Conservation (phyloP, 1,140 invertebrate genomes). For the Philopotamus ludificatus region DNA sequence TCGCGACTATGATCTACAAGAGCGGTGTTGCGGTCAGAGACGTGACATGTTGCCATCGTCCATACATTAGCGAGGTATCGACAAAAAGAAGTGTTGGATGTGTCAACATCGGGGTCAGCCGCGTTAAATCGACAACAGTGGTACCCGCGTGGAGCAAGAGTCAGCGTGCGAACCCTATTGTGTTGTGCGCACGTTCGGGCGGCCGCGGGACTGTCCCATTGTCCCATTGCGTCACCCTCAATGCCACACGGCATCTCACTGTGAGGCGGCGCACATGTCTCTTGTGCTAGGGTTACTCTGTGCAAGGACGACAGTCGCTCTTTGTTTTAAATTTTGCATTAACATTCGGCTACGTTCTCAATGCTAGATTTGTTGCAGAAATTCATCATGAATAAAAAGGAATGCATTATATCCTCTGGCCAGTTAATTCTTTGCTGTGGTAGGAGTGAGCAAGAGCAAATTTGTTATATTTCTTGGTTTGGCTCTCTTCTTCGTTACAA, state of each 20-base stretch:
- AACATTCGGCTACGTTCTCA: no score
- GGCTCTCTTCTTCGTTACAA: no score
- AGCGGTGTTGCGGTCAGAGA: no score
- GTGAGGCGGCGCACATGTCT: neutral
- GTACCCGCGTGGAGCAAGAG: neutral
- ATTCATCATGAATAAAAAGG: neutral
- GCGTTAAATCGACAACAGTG: neutral
- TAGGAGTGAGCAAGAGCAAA: no score
- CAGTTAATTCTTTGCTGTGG: no score
- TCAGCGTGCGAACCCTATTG: slow-evolving; percentile 13
- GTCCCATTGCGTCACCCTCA: slow-evolving; percentile 14
- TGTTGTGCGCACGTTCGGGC: neutral
- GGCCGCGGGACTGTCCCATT: slow-evolving; percentile 10
- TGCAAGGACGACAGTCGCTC: no score
- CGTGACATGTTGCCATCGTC: neutral
- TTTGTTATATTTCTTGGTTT: no score
- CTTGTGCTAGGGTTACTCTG: neutral
- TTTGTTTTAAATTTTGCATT: no score
- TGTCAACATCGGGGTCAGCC: neutral
- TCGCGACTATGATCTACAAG: neutral
- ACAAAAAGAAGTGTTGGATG: neutral
- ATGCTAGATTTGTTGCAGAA: neutral
- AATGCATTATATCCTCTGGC: neutral
- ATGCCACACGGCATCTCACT: slow-evolving; percentile 4
- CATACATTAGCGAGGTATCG: neutral